Conservation (phyloP, 2,113 vertebrate genomes). For the Cyprinodon variegatus region DNA sequence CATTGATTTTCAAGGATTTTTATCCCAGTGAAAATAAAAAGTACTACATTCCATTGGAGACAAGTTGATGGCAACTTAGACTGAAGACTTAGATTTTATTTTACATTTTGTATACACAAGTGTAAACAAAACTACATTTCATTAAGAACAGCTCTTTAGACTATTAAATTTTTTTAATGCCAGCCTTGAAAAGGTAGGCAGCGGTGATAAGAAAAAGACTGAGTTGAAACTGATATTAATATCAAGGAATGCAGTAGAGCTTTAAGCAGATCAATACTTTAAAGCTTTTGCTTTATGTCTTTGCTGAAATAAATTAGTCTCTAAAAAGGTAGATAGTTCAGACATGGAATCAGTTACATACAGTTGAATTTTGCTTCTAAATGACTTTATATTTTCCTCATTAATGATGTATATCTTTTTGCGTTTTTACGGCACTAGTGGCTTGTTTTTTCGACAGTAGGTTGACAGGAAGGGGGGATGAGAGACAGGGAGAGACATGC, state of each 20-base stretch:
- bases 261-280: background rate
- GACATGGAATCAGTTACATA: background rate
- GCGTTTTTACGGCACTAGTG: too few relatives aligned
- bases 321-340: background rate
- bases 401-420: background rate
- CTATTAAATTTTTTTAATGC: too few relatives aligned
- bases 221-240: background rate
- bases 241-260: background rate
- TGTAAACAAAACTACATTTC: too few relatives aligned
- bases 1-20: constrained; percentile 48
- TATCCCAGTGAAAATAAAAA: constrained; percentile 6
- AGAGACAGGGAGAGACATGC: too few relatives aligned
- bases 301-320: background rate
- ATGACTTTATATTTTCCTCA: background rate
- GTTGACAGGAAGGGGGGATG: too few relatives aligned
- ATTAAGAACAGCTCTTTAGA: too few relatives aligned
- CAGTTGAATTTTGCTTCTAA: background rate
- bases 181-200: too few relatives aligned
- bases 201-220: too few relatives aligned
- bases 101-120: too few relatives aligned
- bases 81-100: too few relatives aligned
- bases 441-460: too few relatives aligned
- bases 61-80: constrained; percentile 13
- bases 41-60: constrained; percentile 6
- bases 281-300: background rate